Conservation (phyloP, 2,113 vertebrate genomes). For the Pseudorasbora parva region DNA sequence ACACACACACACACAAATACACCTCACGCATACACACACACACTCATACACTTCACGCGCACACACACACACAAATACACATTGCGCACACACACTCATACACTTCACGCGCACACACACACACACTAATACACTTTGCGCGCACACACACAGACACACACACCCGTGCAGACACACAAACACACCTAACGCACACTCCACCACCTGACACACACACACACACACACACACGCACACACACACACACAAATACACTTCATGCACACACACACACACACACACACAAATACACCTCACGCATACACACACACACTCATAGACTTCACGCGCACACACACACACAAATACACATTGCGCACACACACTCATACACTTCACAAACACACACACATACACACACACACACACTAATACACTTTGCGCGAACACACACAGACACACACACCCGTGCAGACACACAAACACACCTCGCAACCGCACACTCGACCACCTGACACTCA, state of each 20-base stretch:
- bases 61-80: background rate
- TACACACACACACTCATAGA: too few relatives aligned
- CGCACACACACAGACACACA: constrained; percentile 15
- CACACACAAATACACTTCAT: constrained; percentile 10
- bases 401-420: too few relatives aligned
- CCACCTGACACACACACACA: background rate
- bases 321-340: background rate
- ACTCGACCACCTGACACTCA: too few relatives aligned
- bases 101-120: too few relatives aligned
- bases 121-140: too few relatives aligned
- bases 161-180: background rate
- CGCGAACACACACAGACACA: constrained; percentile 13
- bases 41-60: constrained; percentile 7
- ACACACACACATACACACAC: too few relatives aligned
- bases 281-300: background rate
- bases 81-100: too few relatives aligned
- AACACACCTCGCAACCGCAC: background rate
- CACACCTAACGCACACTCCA: background rate
- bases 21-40: constrained; percentile 5
- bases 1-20: too few relatives aligned
- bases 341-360: background rate
- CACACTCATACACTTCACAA: too few relatives aligned
- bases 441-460: background rate
- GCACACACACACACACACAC: background rate
- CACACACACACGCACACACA: constrained; percentile 2